Conservation (phyloP, 2,888 invertebrate species). For the Slavum lentiscoides region DNA sequence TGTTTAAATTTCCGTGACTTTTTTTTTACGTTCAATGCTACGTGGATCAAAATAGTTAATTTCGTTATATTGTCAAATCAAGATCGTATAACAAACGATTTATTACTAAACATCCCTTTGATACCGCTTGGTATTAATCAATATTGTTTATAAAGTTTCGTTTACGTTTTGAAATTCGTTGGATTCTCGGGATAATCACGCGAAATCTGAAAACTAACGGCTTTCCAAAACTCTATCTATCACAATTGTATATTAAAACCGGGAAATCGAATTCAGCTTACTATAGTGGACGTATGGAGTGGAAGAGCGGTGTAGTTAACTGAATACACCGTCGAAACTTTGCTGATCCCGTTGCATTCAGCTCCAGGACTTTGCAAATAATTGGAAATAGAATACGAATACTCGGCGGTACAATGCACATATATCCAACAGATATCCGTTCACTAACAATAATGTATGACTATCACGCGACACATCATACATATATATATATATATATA, state of each 20-base stretch:
- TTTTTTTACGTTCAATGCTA: too few relatives aligned
- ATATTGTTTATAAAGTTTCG: not conserved
- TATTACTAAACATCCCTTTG: not conserved
- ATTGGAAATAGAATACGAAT: constrained; percentile 8
- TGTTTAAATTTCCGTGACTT: too few relatives aligned
- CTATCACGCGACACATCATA: not conserved
- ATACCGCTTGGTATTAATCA: not conserved
- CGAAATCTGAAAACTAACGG: not conserved
- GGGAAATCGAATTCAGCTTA: not conserved
- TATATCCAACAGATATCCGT: not conserved
- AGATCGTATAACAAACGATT: too few relatives aligned
- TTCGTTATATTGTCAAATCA: too few relatives aligned
- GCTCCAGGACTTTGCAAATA: not conserved
- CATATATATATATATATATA: too few relatives aligned
- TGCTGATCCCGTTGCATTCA: not conserved
- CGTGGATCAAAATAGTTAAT: too few relatives aligned
- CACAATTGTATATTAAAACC: constrained; percentile 4
- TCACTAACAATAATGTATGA: not conserved
- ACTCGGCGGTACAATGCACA: not conserved
- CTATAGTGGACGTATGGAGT: not conserved
- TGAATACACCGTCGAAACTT: not conserved
- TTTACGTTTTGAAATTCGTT: not conserved
- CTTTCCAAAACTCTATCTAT: not conserved
- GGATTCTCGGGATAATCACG: not conserved
- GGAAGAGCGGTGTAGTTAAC: not conserved